Evolutionary conservation across 2,797 vertebrate genomes (phyloP), one percentile per base, ranked within the genome.

Genomic region (Naso thynnoides): DNA sequence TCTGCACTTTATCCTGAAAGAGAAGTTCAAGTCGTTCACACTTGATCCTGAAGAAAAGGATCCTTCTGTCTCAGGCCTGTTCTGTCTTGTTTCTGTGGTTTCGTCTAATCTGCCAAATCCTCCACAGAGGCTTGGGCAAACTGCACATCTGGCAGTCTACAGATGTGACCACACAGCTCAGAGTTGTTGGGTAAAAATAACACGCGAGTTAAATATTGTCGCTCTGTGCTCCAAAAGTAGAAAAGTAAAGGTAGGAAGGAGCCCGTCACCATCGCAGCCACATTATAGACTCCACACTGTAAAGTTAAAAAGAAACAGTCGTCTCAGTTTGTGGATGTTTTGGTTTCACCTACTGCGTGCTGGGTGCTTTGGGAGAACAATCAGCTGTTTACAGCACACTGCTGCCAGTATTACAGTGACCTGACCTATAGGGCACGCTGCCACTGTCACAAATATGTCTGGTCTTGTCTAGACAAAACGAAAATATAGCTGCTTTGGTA

Each of bases 401-500:
- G 50, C 47, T 74, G 63, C 67, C 76, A 80, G 47, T 38, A 50
- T 66, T 76, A 63, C 54, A 81, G 55, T 64, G 82, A 79, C 82
- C 79, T 82, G 79, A 84, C 84, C 79, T 70, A 84, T 18, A 77
- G 36, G 79, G 79, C 73, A 52, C 73, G 68, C 64, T 82, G 81
- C 62, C 76, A 89, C 71, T 33, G 49, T 69, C 64, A 78, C 66
- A 86, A 86, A 82, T 76, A 76, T 72, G 81, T 81, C 82, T 83
- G 62, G 81, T 84, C 80, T 70, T 31, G 91, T 90, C 91, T 91
- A 90, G 92, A 93, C 89, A 64, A 87, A 89, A 91, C 64, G 3
- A 91, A 92, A 92, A 92, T 91, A 90, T 87, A 85, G 55, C 86
- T 78, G 80, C 78, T 88, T 63, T 81, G 71, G 81, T 90, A 93